A percentile compares a stretch with the other conserved stretches of the same genome.
Evolutionary conservation across 2,113 vertebrate genomes (phyloP).

Genomic region (Perognathus longimembris): DNA sequence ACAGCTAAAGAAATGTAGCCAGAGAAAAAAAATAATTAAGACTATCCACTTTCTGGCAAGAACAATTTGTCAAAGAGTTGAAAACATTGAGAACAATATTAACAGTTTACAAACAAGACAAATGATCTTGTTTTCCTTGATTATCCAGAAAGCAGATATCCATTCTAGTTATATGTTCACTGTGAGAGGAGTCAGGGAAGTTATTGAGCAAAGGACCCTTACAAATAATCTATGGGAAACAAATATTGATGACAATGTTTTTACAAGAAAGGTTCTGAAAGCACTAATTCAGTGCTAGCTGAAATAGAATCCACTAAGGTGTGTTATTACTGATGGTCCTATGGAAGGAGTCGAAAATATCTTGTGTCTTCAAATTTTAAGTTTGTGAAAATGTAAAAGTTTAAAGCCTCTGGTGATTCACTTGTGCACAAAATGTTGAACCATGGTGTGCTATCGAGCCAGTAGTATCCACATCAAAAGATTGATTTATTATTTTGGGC

Average conservation of each 20-base stretch:
- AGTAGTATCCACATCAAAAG: neutral
- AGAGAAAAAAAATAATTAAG: constrained; percentile 26
- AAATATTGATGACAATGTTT: neutral
- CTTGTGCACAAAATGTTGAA: neutral
- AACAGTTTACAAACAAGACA: neutral
- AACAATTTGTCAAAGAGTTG: constrained; percentile 1
- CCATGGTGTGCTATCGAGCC: neutral
- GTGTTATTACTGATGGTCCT: neutral
- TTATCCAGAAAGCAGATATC: neutral
- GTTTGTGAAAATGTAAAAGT: neutral
- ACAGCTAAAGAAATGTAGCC: neutral
- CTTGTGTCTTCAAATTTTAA: neutral
- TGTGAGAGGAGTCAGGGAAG: neutral
- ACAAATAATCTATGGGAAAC: neutral
- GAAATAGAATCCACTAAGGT: constrained; percentile 35
- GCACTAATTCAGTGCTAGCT: neutral
- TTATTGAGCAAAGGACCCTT: neutral
- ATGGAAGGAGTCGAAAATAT: neutral
- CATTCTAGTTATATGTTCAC: neutral
- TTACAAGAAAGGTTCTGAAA: neutral
- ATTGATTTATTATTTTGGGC: neutral
- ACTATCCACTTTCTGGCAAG: constrained; percentile 2
- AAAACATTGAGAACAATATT: neutral
- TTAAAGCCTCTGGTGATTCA: neutral
- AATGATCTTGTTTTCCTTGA: neutral